Evolutionary conservation across 2,888 invertebrate genomes (phyloP).

Genomic region (Himalopsyche japonica): DNA sequence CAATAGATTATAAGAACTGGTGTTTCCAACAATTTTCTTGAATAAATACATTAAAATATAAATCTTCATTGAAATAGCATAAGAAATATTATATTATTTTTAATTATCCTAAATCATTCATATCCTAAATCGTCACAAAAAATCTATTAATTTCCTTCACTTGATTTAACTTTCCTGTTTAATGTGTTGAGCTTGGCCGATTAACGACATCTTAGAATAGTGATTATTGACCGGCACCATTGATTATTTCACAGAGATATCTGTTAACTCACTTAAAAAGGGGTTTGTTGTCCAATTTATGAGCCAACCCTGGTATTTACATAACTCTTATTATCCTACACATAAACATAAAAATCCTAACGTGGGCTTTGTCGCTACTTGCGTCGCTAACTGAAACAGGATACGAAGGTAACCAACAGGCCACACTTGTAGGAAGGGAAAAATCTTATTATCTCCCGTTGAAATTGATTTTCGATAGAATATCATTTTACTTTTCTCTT

Average conservation of each 20-base stretch:
- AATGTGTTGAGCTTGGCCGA: not conserved
- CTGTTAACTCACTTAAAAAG: not conserved
- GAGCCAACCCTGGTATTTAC: not conserved
- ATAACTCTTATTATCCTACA: not conserved
- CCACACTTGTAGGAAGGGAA: not conserved
- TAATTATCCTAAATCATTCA: too few species aligned
- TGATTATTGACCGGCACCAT: not conserved
- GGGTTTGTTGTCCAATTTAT: not conserved
- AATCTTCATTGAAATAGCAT: too few species aligned
- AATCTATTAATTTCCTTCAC: too few species aligned
- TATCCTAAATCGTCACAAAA: too few species aligned
- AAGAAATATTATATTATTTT: too few species aligned
- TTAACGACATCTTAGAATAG: not conserved
- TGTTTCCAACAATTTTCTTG: too few species aligned
- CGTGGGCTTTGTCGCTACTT: not conserved
- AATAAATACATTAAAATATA: too few species aligned
- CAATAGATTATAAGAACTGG: too few species aligned
- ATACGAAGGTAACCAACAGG: not conserved
- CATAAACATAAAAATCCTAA: not conserved
- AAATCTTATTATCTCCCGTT: not conserved
- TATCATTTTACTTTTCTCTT: too few species aligned
- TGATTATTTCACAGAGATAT: not conserved
- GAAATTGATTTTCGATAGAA: not conserved
- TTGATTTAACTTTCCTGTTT: not conserved
- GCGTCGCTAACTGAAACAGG: not conserved